Base-by-base conservation (phyloP, 2,888 invertebrate species). In the Cyaniris semiargus region DNA sequence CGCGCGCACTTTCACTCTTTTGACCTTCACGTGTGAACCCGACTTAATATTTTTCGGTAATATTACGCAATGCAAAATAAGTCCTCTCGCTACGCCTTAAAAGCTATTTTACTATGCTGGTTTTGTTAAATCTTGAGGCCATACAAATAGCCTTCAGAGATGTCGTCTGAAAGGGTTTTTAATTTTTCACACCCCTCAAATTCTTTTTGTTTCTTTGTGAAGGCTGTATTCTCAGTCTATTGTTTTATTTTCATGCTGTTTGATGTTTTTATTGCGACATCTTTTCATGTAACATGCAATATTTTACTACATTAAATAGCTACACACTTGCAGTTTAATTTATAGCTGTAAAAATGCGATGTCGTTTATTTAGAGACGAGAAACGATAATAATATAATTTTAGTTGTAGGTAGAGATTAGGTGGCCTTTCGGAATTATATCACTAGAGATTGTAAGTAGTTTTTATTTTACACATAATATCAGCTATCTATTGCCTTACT, bases 1-100 rank as follows among this genome's bases (percentile, higher is more conserved):
- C 91, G 93, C 92, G 91, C 91, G 91, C 83, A 83, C 79, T 75
- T 77, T 72, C 77, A 77, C 81, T 84, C 84, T 81, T 84, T 77
- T 88, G 90, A 91, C 90, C 90, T 90, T 89, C 86, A 83, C 81
- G 75, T 77, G 71, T 76, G 77, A 31, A 44, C n/a, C 38, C 53
- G 70, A 70, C 18, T 31, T 13, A 15, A 44, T 1, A 44, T 21
- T 66, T 34, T 15, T 44, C 27, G 44, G 23, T 18, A 44, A 3
- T 18, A 27, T 76, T 23, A 44, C 15, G 44, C 34, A 38, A 44
- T 23, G 27, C 2, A 44, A n/a, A 23, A 60, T 23, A 38, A 21
- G 27, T 31, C 60, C 34, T 76, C 8, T 4, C 0, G 4, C 66
- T 15, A 13, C 18, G 23, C 27, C 5, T 23, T 60, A 66, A 23